These are phyloP conservation scores for Drosophila infuscata DNA, from an alignment of 2,888 invertebrate species.

Conservation along the genomic window DNA sequence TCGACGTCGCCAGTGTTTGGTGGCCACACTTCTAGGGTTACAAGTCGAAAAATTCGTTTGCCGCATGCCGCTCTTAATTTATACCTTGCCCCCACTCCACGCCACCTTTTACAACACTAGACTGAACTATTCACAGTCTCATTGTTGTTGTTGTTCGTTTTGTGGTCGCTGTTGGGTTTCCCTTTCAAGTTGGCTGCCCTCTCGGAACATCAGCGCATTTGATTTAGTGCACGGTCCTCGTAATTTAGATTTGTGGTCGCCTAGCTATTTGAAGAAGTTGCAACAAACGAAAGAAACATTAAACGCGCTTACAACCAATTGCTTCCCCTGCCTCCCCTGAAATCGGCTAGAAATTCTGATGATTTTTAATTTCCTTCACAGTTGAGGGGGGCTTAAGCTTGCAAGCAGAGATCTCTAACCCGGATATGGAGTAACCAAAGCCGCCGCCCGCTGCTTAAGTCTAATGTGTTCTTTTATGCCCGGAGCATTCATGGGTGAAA, in stretches of 20 bases:
- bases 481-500: slow-evolving; percentile 1
- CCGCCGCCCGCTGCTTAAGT: slow-evolving; percentile 26
- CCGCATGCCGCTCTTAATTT: slow-evolving; percentile 66
- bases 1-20: slow-evolving; percentile 29
- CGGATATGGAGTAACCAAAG: slow-evolving; percentile 23
- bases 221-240: slow-evolving; percentile 71
- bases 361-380: slow-evolving; percentile 65
- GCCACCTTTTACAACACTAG: background rate
- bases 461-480: slow-evolving; percentile 17
- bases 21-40: slow-evolving; percentile 65
- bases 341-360: slow-evolving; percentile 19
- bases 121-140: slow-evolving; percentile 10
- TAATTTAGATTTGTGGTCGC: slow-evolving; percentile 77
- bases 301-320: slow-evolving; percentile 24
- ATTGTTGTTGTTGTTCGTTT: slow-evolving; percentile 42
- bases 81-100: slow-evolving; percentile 52
- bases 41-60: slow-evolving; percentile 65
- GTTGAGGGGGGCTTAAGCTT: slow-evolving; percentile 23
- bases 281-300: slow-evolving; percentile 13
- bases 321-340: background rate
- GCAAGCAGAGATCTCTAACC: slow-evolving; percentile 16
- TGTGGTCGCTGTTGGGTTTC: slow-evolving; percentile 71
- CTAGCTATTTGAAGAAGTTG: slow-evolving; percentile 37
- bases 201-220: slow-evolving; percentile 54
- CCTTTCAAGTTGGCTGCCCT: slow-evolving; percentile 55